Evolutionary conservation across 1,140 invertebrate genomes (phyloP).

Genomic region (Cyclina sinensis): DNA sequence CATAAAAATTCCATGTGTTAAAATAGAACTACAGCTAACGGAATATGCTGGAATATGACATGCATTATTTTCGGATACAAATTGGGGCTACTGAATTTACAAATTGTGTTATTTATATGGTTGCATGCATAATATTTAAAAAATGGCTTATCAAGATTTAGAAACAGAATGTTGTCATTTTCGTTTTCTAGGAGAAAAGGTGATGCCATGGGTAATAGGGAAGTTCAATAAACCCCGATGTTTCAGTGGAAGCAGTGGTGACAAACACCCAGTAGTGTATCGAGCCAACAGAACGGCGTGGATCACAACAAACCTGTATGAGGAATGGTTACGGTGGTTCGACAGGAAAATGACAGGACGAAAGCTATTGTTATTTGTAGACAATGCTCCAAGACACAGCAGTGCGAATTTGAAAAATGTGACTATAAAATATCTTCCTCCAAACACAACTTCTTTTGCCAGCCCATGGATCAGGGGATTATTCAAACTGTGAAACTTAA

Average conservation of each 20-base stretch:
- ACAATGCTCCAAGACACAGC: constrained; percentile 75
- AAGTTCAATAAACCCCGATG: constrained; percentile 22
- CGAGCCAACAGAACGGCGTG: constrained; percentile 85
- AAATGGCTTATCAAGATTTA: too few species aligned
- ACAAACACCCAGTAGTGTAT: constrained; percentile 20
- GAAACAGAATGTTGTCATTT: too few species aligned
- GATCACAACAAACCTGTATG: constrained; percentile 86
- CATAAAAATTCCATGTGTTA: too few species aligned
- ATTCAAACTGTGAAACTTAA: constrained; percentile 49
- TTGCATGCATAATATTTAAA: too few species aligned
- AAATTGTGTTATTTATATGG: too few species aligned
- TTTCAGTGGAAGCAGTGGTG: constrained; percentile 5
- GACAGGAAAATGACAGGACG: constrained; percentile 71
- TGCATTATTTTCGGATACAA: too few species aligned
- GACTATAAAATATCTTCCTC: constrained; percentile 85
- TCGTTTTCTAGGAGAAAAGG: constrained; percentile 29
- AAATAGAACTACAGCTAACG: too few species aligned
- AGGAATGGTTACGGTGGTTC: constrained; percentile 71
- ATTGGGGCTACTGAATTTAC: too few species aligned
- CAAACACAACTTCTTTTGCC: constrained; percentile 63
- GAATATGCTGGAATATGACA: too few species aligned
- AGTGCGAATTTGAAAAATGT: constrained; percentile 76
- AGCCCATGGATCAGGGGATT: constrained; percentile 54
- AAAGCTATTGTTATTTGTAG: constrained; percentile 70
- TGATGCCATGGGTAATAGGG: constrained; percentile 41